Evolutionary conservation across 2,113 vertebrate species (phyloP), one percentile per base, ranked within the genome.

Genomic region (Antechinus flavipes): DNA sequence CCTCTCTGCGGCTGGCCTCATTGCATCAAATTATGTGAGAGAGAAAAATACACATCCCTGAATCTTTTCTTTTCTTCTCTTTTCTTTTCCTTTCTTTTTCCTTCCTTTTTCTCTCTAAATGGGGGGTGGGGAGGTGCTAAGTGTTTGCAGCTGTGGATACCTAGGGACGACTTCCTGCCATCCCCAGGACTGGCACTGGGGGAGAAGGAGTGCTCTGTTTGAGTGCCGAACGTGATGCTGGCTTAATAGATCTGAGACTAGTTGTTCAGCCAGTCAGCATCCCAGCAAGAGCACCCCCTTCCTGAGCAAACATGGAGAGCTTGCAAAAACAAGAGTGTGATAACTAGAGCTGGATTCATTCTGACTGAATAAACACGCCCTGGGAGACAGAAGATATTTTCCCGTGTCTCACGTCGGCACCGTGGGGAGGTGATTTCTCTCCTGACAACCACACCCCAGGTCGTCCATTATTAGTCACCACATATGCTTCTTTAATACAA

Each of bases 381-480:
- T 94, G 95, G 94, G 97, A 98, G 76, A 97, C 84, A 95, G 58
- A 95, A 35, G 42, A 97, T 95, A 93, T 93, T 98, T 97, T 96
- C 97, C 98, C 92, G 93, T 5, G 14, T 98, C 97, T 96, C 97
- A 98, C 42, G 95, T 97, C 96, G 95, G 56, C 97, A 97, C 93
- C 49, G 93, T 95, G 97, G 95, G 96, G 97, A 98, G 98, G 98
- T 97, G 97, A 98, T 95, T 97, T 98, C 96, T 98, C 96, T 98
- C 97, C 95, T 97, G 98, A 95, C 98, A 97, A 96, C 98, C 98
- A 98, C 98, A 98, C 98, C 98, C 98, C 97, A 97, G 98, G 98
- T 98, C 95, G 97, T 96, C 98, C 94, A 95, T 96, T 98, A 96
- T 99, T 99, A 99, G 98, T 99, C 99, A 99, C 97, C 97, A 98